phyloP scores from a whole-genome alignment of 2,797 vertebrate genomes.

The Sternarchorhynchus goeldii region DNA sequence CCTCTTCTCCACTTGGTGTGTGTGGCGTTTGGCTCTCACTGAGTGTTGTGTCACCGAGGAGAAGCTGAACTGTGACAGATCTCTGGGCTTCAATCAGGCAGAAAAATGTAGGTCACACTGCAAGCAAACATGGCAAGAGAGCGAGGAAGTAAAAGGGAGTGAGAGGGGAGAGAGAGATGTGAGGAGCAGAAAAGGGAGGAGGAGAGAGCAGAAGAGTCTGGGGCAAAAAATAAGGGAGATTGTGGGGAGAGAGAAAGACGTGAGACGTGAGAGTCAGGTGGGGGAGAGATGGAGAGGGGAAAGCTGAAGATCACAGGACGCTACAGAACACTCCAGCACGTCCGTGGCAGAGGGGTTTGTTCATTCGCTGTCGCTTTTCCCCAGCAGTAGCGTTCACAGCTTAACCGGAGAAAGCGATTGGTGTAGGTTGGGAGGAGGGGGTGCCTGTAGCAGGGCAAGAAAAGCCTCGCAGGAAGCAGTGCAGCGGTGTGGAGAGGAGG shows the following conservation, averaged over 20 bases:
- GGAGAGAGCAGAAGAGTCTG: constrained; percentile 30
- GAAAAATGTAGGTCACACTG: constrained; percentile 67
- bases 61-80: constrained; percentile 59
- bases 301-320: constrained; percentile 22
- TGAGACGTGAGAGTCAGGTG: not conserved
- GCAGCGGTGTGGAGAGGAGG: constrained; percentile 45
- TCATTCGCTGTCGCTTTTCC: constrained; percentile 41
- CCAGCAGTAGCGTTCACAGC: constrained; percentile 10
- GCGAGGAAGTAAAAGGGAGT: constrained; percentile 17
- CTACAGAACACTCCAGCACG: constrained; percentile 48
- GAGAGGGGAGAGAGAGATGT: constrained; percentile 12
- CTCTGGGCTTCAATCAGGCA: constrained; percentile 61
- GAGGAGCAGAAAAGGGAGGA: not conserved
- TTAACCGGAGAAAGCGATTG: constrained; percentile 31
- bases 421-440: constrained; percentile 44
- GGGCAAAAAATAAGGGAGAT: not conserved
- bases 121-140: constrained; percentile 58
- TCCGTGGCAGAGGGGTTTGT: constrained; percentile 40
- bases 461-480: constrained; percentile 40
- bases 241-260: not conserved
- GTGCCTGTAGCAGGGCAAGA: constrained; percentile 50
- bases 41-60: constrained; percentile 46
- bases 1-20: constrained; percentile 34
- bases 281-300: not conserved
- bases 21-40: constrained; percentile 35